Conservation (phyloP, 2,113 vertebrate species). For the Ceuthmochares aereus region DNA sequence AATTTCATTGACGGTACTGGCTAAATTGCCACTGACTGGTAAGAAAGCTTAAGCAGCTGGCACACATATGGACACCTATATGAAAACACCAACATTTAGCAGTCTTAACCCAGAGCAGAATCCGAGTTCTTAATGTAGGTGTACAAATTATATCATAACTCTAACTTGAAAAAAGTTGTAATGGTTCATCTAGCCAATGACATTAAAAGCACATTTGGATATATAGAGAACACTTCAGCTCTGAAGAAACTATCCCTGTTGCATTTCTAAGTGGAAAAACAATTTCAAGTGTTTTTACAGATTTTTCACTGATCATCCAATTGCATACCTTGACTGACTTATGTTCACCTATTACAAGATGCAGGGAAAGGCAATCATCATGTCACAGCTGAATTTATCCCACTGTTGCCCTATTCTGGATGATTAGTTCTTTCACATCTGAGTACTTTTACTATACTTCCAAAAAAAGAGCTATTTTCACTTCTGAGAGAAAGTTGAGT, state of each 20-base stretch:
- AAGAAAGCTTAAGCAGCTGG: neutral
- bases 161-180: neutral
- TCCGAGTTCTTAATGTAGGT: neutral
- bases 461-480: neutral
- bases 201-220: neutral
- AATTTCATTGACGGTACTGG: neutral
- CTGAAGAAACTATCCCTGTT: neutral
- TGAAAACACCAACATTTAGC: neutral
- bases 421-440: neutral
- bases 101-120: neutral
- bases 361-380: neutral
- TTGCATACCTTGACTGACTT: neutral
- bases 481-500: slow-evolving; percentile 8
- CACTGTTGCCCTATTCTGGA: neutral
- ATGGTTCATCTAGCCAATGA: neutral
- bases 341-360: neutral
- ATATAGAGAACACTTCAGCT: neutral
- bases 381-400: slow-evolving; percentile 12
- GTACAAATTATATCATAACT: neutral
- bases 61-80: neutral
- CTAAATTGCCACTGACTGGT: neutral
- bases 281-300: neutral
- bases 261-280: neutral
- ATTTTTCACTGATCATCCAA: neutral
- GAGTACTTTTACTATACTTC: neutral